A percentile compares a stretch with the other conserved stretches of the same genome.
Conservation (phyloP, 2,113 vertebrate genomes). For the Orientallactaga bullata region DNA sequence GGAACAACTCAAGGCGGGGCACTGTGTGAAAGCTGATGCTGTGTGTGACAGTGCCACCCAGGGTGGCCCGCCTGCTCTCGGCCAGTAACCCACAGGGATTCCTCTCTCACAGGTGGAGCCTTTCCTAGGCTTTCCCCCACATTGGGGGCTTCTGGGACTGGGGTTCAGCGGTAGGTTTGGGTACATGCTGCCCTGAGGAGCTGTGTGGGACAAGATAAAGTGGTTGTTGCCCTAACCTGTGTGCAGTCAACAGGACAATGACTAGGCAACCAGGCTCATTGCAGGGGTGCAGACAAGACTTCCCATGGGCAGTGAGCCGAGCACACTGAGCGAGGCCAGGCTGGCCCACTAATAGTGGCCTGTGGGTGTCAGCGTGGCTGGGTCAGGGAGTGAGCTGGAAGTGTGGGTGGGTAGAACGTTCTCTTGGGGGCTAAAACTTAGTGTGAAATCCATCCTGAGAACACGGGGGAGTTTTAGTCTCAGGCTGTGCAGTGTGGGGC, state of each 20-base stretch:
- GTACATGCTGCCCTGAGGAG: fast-evolving
- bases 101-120: not conserved
- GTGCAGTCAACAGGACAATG: not conserved
- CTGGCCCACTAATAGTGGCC: not conserved
- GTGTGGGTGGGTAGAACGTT: not conserved
- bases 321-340: not conserved
- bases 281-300: not conserved
- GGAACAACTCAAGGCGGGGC: not conserved
- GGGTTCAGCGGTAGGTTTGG: fast-evolving
- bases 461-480: not conserved
- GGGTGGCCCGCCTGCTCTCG: not conserved
- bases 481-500: not conserved
- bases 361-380: not conserved
- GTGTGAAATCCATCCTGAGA: not conserved
- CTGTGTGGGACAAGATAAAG: not conserved
- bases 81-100: not conserved
- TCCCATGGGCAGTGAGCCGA: not conserved
- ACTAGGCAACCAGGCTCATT: not conserved
- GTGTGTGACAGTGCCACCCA: not conserved
- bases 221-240: not conserved
- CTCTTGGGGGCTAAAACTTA: not conserved
- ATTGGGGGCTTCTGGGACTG: not conserved
- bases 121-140: not conserved
- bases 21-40: not conserved
- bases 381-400: not conserved